phyloP scores from a whole-genome alignment of 1,140 invertebrate species.

The Agraylea sexmaculata region DNA sequence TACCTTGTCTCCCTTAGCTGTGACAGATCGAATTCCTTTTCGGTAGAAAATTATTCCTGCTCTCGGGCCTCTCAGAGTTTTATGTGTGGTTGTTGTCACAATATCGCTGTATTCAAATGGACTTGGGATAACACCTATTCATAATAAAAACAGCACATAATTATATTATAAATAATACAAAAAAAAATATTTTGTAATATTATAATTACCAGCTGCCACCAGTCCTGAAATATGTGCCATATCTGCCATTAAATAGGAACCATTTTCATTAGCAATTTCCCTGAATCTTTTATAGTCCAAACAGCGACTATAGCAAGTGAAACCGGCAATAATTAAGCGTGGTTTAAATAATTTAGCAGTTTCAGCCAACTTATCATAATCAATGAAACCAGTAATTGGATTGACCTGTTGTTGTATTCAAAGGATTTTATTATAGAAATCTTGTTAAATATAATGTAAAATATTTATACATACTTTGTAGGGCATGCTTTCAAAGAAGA shows the following conservation, averaged over 20 bases:
- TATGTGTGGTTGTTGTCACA: slow-evolving; percentile 93
- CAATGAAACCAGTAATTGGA: slow-evolving; percentile 76
- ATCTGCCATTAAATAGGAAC: slow-evolving; percentile 83
- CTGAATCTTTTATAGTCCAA: slow-evolving; percentile 83
- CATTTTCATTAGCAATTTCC: slow-evolving; percentile 76
- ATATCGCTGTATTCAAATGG: slow-evolving; percentile 91
- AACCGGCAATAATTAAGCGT: slow-evolving; percentile 86
- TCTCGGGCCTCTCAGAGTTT: slow-evolving; percentile 83
- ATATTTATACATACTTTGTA: slow-evolving; percentile 80
- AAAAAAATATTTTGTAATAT: slow-evolving; percentile 8
- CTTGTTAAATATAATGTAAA: not conserved
- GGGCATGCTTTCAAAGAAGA: slow-evolving; percentile 98
- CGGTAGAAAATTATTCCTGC: slow-evolving; percentile 85
- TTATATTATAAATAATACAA: too few relatives aligned
- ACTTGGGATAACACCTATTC: slow-evolving; percentile 65
- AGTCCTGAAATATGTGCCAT: slow-evolving; percentile 93
- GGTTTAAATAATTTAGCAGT: slow-evolving; percentile 84
- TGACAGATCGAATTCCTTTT: slow-evolving; percentile 64
- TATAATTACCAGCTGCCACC: slow-evolving; percentile 60
- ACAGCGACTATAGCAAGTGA: slow-evolving; percentile 77
- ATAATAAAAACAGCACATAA: not conserved
- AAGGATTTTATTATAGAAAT: slow-evolving; percentile 7
- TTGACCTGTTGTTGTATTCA: slow-evolving; percentile 42
- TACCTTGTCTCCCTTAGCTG: slow-evolving; percentile 64
- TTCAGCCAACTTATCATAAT: slow-evolving; percentile 80